These are phyloP conservation scores for Amiota mariae DNA, from an alignment of 2,888 invertebrate genomes.

Conservation along the genomic window DNA sequence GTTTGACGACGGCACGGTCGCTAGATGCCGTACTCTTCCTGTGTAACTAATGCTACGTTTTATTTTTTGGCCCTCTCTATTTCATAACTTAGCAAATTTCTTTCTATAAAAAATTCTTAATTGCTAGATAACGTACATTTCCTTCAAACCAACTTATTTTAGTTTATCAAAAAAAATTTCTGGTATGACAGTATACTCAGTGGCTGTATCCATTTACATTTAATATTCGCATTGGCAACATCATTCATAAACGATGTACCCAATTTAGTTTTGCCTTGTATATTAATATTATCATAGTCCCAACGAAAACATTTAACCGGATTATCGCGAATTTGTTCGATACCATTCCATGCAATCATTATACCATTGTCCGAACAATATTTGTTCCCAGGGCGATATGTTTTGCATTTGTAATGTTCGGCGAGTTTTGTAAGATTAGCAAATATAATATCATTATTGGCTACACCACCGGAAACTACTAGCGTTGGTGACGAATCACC, in stretches of 20 bases:
- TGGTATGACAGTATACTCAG: background rate
- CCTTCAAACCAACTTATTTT: no score
- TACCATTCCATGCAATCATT: constrained; percentile 99
- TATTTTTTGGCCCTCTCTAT: no score
- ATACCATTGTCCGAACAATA: constrained; percentile 98
- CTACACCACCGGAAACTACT: constrained; percentile 94
- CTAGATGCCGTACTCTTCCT: no score
- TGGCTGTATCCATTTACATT: constrained; percentile 71
- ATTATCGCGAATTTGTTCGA: constrained; percentile 78
- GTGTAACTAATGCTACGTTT: no score
- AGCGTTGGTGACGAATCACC: constrained; percentile 76
- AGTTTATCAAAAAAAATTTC: no score
- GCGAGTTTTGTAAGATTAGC: constrained; percentile 81
- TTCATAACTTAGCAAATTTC: no score
- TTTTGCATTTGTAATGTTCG: constrained; percentile 77
- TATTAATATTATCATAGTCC: constrained; percentile 76
- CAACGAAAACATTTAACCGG: constrained; percentile 43
- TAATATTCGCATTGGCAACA: constrained; percentile 61
- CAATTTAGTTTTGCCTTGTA: constrained; percentile 63
- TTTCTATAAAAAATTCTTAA: background rate
- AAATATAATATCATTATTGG: constrained; percentile 90
- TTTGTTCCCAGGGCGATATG: constrained; percentile 85
- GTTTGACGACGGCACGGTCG: no score
- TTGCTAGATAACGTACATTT: background rate
- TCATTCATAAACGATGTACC: constrained; percentile 55